These are phyloP conservation scores for Trematomus loennbergii DNA, from an alignment of 2,113 vertebrate genomes.

Conservation along the genomic window DNA sequence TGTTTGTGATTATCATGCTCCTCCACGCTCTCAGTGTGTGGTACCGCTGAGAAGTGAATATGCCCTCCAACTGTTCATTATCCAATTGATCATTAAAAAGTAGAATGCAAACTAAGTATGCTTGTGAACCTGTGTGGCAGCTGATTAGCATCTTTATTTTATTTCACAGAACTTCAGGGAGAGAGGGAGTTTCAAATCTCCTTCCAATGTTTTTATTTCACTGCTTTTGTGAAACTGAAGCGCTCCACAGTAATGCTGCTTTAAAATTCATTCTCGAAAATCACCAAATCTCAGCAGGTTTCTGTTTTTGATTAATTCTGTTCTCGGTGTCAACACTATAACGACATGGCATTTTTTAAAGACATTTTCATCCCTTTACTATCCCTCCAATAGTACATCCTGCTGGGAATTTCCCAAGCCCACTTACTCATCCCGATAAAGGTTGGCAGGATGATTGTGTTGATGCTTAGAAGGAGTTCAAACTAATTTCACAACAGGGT, in stretches of 20 bases:
- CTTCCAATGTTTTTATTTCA: not conserved
- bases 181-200: not conserved
- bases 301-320: conserved; percentile 9
- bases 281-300: not conserved
- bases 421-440: conserved; percentile 18
- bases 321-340: not conserved
- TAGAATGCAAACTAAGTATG: not conserved
- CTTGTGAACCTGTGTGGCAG: conserved; percentile 3
- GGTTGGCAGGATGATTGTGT: not conserved
- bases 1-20: conserved; percentile 2
- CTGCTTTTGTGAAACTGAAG: not conserved
- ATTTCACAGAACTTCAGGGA: not conserved
- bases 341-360: not conserved
- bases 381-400: conserved; percentile 2
- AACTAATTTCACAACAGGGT: conserved; percentile 8
- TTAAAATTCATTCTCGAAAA: not conserved
- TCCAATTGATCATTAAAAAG: conserved; percentile 22
- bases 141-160: conserved; percentile 2
- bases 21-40: not conserved
- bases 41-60: conserved; percentile 24
- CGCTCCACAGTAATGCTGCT: not conserved
- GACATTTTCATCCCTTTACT: conserved; percentile 19
- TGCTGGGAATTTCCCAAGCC: conserved; percentile 22
- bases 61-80: conserved; percentile 22
- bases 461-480: conserved; percentile 6